Evolutionary conservation across 2,797 vertebrate genomes (phyloP).

Genomic region (Chromobotia macracanthus): DNA sequence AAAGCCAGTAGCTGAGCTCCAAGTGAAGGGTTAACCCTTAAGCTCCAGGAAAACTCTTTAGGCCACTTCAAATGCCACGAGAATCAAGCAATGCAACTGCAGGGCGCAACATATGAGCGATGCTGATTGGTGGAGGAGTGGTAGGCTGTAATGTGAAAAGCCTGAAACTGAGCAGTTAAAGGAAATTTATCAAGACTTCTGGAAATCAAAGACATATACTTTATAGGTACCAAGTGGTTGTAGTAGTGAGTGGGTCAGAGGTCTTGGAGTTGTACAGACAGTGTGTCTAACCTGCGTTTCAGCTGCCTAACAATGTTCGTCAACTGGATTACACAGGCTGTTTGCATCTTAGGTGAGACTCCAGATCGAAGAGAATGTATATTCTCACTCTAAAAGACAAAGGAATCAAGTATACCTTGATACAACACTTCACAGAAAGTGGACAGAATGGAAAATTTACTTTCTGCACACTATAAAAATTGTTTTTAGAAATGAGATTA

Average conservation of each 20-base stretch:
- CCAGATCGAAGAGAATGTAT: too few species aligned
- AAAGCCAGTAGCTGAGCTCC: conserved; percentile 70
- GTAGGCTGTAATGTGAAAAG: neutral
- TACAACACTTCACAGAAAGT: too few species aligned
- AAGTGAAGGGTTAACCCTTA: conserved; percentile 77
- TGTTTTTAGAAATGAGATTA: too few species aligned
- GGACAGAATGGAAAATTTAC: too few species aligned
- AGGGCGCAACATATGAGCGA: conserved; percentile 44
- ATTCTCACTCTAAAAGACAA: too few species aligned
- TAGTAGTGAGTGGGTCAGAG: neutral
- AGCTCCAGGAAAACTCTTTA: conserved; percentile 64
- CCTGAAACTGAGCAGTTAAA: conserved; percentile 19
- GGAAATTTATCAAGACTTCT: neutral
- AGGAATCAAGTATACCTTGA: too few species aligned
- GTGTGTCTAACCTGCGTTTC: too few species aligned
- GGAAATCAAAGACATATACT: conserved; percentile 3
- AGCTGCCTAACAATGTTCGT: too few species aligned
- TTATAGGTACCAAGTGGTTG: neutral
- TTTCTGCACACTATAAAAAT: too few species aligned
- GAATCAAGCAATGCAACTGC: conserved; percentile 68
- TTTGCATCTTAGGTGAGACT: too few species aligned
- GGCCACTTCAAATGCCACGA: conserved; percentile 72
- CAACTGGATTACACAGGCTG: too few species aligned
- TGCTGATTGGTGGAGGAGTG: conserved; percentile 39
- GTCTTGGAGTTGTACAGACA: neutral